Percentiles rank a stretch among this genome's conserved stretches.
These are phyloP conservation scores for Hiodon alosoides DNA, from an alignment of 2,113 vertebrate genomes.

Conservation along the genomic window DNA sequence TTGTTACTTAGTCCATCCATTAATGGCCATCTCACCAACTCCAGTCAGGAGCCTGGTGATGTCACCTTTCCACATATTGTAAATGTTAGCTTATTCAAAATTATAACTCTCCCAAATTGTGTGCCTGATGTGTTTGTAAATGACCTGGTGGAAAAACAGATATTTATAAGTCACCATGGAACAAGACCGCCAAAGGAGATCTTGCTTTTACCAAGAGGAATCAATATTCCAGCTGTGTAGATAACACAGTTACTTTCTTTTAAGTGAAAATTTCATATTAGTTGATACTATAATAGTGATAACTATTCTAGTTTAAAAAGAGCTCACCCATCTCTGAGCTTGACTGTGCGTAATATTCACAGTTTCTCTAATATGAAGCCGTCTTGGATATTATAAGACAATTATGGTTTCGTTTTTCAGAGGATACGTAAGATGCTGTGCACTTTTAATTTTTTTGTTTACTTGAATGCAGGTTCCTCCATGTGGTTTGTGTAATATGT, in stretches of 20 bases:
- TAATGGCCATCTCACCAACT: background rate
- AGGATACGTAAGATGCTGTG: background rate
- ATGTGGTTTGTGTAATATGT: background rate
- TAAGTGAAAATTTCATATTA: slow-evolving; percentile 23
- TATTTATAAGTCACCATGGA: no score
- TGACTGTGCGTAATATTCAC: background rate
- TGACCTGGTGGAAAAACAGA: background rate
- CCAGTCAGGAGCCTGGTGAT: background rate
- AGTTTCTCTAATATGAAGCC: background rate
- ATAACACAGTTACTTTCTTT: no score
- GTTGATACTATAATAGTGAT: slow-evolving; percentile 16
- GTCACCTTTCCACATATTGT: background rate
- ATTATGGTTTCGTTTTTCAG: background rate
- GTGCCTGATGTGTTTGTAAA: slow-evolving; percentile 14
- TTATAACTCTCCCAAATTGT: slow-evolving; percentile 2
- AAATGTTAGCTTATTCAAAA: slow-evolving; percentile 11
- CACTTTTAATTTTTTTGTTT: background rate
- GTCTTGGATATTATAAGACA: slow-evolving; percentile 5
- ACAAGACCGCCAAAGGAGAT: no score
- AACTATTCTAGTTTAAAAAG: background rate
- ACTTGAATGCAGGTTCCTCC: background rate
- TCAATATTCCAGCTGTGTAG: no score
- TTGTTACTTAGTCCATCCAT: background rate
- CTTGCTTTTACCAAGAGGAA: no score
- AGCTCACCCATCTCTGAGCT: background rate